Evolutionary conservation across 2,113 vertebrate genomes (phyloP).

Genomic region (Rhinoptilus africanus): DNA sequence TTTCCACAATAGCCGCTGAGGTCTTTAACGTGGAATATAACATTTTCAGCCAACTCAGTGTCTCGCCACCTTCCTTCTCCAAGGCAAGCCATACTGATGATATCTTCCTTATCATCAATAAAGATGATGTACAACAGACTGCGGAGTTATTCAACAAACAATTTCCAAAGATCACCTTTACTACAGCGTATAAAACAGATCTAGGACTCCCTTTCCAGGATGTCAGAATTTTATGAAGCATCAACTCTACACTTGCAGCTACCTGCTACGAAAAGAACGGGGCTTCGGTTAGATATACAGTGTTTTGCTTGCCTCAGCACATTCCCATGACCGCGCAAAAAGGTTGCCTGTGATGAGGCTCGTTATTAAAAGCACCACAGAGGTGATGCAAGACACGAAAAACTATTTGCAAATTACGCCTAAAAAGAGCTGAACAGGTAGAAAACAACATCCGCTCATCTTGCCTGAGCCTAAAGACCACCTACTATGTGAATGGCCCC

Average conservation of each 20-base stretch:
- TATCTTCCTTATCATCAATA: conserved; percentile 68
- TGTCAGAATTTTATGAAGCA: conserved; percentile 60
- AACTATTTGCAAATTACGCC: background rate
- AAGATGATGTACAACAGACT: conserved; percentile 53
- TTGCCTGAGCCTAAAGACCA: background rate
- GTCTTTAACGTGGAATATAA: conserved; percentile 32
- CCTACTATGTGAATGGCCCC: rapidly evolving
- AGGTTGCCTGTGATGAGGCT: background rate
- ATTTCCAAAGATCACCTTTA: conserved; percentile 71
- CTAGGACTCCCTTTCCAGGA: conserved; percentile 56
- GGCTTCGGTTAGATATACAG: background rate
- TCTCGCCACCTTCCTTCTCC: background rate
- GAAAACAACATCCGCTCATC: background rate
- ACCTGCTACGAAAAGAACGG: background rate
- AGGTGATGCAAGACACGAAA: background rate
- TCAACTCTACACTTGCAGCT: conserved; percentile 7
- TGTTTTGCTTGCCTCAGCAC: conserved; percentile 1
- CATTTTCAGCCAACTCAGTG: background rate
- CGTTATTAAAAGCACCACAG: background rate
- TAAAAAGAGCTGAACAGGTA: background rate
- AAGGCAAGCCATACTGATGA: background rate
- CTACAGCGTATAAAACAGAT: conserved; percentile 59
- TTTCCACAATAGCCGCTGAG: conserved; percentile 21
- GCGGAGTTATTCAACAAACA: conserved; percentile 63
- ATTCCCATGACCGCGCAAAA: background rate